Evolutionary conservation across 2,888 invertebrate species (phyloP).

Genomic region (Troilus luridus): DNA sequence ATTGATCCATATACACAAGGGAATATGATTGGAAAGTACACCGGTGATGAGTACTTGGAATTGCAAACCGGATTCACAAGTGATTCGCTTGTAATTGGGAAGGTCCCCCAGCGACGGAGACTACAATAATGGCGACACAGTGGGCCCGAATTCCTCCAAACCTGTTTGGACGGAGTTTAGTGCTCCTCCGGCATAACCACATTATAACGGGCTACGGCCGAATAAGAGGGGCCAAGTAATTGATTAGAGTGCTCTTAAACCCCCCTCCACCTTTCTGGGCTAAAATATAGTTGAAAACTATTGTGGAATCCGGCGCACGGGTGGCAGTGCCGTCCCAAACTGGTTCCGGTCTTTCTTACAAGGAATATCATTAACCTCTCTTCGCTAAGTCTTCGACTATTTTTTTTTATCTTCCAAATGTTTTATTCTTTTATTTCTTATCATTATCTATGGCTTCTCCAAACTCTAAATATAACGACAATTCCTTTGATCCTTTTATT

Average conservation of each 20-base stretch:
- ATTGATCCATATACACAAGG: background rate
- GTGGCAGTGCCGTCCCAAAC: constrained; percentile 38
- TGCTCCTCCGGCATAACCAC: constrained; percentile 39
- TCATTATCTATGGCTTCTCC: constrained; percentile 50
- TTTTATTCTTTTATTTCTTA: constrained; percentile 38
- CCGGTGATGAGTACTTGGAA: background rate
- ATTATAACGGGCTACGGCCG: constrained; percentile 52
- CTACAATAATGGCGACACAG: constrained; percentile 52
- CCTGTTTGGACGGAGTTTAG: constrained; percentile 32
- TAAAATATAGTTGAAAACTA: constrained; percentile 57
- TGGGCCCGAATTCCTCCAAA: constrained; percentile 50
- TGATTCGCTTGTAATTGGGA: background rate
- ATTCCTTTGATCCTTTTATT: constrained; percentile 35
- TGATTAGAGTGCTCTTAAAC: constrained; percentile 49
- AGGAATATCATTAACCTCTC: constrained; percentile 55
- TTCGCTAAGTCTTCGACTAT: constrained; percentile 54
- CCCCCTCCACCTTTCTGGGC: background rate
- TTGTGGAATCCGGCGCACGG: constrained; percentile 53
- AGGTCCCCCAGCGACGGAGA: background rate
- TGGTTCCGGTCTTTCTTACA: constrained; percentile 54
- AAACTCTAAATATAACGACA: constrained; percentile 19
- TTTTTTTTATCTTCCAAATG: constrained; percentile 34
- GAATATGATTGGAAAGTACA: background rate
- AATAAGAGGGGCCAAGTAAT: constrained; percentile 45
- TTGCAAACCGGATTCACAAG: background rate